A percentile compares a stretch with the other conserved stretches of the same genome.
These are phyloP conservation scores for Odontamblyopus rebecca DNA, from an alignment of 2,797 vertebrate genomes.

Conservation along the genomic window DNA sequence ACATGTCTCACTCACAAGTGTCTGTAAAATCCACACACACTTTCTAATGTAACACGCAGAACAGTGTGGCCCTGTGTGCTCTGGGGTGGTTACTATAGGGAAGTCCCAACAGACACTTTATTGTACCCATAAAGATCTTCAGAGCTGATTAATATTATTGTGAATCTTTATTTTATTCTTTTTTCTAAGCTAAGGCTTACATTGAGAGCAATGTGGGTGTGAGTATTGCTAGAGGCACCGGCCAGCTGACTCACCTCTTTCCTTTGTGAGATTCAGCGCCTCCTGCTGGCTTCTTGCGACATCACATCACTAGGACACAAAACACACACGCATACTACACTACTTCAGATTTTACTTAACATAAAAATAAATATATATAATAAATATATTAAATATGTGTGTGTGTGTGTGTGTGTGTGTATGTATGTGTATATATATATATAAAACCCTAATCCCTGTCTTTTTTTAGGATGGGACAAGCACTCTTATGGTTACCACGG, in stretches of 20 bases:
- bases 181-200: not conserved
- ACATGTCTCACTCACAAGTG: not conserved
- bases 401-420: too few species aligned
- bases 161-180: not conserved
- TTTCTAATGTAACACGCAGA: not conserved
- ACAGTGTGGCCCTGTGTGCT: not conserved
- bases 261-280: slow-evolving; percentile 35
- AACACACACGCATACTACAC: not conserved
- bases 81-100: not conserved
- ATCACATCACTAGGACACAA: slow-evolving; percentile 15
- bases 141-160: not conserved
- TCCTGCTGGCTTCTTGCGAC: slow-evolving; percentile 47
- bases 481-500: slow-evolving; percentile 99
- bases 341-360: too few species aligned
- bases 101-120: not conserved
- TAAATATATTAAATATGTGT: too few species aligned
- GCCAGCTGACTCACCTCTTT: slow-evolving; percentile 65
- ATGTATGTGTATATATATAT: not conserved
- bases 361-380: too few species aligned
- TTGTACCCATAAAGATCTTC: not conserved
- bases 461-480: slow-evolving; percentile 94
- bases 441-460: slow-evolving; percentile 38
- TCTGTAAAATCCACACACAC: slow-evolving; percentile 5
- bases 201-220: not conserved
- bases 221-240: slow-evolving; percentile 49